phyloP scores from a whole-genome alignment of 2,888 invertebrate species.

The Gortyna flavago region DNA sequence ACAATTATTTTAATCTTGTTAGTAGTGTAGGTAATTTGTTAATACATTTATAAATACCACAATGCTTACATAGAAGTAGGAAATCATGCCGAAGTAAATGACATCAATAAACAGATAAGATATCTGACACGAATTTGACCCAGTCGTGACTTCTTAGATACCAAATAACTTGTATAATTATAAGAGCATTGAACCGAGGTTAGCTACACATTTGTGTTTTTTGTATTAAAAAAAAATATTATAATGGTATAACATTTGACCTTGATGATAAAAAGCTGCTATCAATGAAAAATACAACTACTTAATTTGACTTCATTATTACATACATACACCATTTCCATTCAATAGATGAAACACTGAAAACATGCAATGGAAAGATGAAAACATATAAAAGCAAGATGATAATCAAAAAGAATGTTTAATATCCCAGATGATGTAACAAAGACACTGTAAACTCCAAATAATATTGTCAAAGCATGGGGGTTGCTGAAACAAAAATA shows the following conservation, averaged over 20 bases:
- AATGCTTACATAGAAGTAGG: constrained; percentile 61
- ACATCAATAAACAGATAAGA: constrained; percentile 76
- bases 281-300: constrained; percentile 39
- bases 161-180: constrained; percentile 62
- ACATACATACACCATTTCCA: constrained; percentile 38
- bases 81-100: constrained; percentile 73
- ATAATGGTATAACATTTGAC: constrained; percentile 43
- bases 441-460: constrained; percentile 63
- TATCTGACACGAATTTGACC: constrained; percentile 77
- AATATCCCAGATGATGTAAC: constrained; percentile 65
- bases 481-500: constrained; percentile 83
- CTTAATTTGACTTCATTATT: constrained; percentile 37
- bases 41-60: constrained; percentile 47
- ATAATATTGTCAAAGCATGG: constrained; percentile 77
- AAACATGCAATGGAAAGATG: constrained; percentile 65
- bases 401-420: constrained; percentile 62
- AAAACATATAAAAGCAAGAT: constrained; percentile 66
- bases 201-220: constrained; percentile 42
- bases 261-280: constrained; percentile 50
- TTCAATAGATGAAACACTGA: constrained; percentile 47
- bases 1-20: constrained; percentile 36
- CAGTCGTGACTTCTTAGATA: constrained; percentile 74
- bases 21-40: constrained; percentile 45
- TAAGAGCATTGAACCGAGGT: constrained; percentile 73
- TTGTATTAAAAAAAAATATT: constrained; percentile 33